Conservation (phyloP, 1,140 invertebrate species). For the Ylistrum balloti region DNA sequence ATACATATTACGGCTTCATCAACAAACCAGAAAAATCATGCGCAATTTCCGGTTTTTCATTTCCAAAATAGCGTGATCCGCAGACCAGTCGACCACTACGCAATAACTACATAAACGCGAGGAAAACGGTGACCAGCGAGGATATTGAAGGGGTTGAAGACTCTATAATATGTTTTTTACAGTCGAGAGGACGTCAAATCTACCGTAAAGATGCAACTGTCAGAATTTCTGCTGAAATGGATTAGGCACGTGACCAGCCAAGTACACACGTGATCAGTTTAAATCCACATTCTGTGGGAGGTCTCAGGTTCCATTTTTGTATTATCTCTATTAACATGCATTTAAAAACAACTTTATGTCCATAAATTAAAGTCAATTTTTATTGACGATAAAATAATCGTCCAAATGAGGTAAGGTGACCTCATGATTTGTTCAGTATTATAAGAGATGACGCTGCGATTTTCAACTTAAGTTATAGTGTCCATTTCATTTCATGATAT, state of each 20-base stretch:
- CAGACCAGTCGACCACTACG: not conserved
- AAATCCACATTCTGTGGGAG: slow-evolving; percentile 31
- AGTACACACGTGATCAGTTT: not conserved
- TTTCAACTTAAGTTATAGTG: too few species aligned
- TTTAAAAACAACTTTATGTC: not conserved
- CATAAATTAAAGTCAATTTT: too few species aligned
- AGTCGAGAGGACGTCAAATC: not conserved
- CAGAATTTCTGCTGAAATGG: slow-evolving; percentile 19
- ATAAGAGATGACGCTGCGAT: too few species aligned
- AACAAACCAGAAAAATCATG: not conserved
- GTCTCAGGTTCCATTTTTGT: not conserved
- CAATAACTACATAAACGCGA: not conserved
- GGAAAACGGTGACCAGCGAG: not conserved
- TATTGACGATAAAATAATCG: too few species aligned
- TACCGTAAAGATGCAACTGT: slow-evolving; percentile 31
- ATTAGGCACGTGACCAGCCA: slow-evolving; percentile 30
- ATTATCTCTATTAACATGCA: not conserved
- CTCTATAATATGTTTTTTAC: slow-evolving; percentile 29
- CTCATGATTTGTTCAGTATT: not conserved
- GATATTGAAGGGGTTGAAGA: not conserved
- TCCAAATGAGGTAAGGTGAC: too few species aligned
- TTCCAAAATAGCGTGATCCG: not conserved
- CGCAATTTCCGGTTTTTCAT: not conserved
- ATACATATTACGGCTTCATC: not conserved
- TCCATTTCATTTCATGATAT: not conserved